Conservation (phyloP, 1,140 invertebrate species). For the Oryctes rhinoceros region DNA sequence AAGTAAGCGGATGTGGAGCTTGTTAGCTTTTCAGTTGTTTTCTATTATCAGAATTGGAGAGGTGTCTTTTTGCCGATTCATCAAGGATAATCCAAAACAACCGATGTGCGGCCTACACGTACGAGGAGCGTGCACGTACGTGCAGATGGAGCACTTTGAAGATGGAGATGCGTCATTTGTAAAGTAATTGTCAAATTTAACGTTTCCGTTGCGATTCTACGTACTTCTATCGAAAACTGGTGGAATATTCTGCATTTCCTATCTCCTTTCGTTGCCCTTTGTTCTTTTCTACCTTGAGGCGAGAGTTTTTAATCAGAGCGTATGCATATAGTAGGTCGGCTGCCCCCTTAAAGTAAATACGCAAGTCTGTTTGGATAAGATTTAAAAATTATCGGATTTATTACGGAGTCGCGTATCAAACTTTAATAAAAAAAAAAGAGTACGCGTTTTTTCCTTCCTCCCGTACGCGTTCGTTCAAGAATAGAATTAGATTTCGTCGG, state of each 20-base stretch:
- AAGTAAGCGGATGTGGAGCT: no score
- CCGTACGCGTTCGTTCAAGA: background rate
- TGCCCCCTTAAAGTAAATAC: constrained; percentile 45
- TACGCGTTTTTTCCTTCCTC: background rate
- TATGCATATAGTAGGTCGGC: constrained; percentile 20
- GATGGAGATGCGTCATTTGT: no score
- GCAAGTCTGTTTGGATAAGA: constrained; percentile 47
- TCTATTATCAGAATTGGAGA: no score
- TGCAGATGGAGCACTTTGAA: no score
- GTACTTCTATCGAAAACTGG: background rate
- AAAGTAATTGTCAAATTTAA: no score
- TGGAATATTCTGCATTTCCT: background rate
- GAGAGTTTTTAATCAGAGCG: constrained; percentile 47
- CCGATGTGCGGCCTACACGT: no score
- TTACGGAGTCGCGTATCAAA: background rate
- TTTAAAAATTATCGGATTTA: constrained; percentile 44
- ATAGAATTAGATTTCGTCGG: no score
- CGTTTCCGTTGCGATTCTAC: no score
- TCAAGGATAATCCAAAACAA: no score
- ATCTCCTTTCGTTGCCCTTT: background rate
- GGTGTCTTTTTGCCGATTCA: no score
- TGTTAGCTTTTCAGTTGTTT: no score
- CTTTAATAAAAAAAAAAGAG: constrained; percentile 13
- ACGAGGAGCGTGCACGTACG: no score
- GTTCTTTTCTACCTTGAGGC: constrained; percentile 39